Conservation (phyloP, 2,888 invertebrate genomes). For the Caenorhabditis sp. region DNA sequence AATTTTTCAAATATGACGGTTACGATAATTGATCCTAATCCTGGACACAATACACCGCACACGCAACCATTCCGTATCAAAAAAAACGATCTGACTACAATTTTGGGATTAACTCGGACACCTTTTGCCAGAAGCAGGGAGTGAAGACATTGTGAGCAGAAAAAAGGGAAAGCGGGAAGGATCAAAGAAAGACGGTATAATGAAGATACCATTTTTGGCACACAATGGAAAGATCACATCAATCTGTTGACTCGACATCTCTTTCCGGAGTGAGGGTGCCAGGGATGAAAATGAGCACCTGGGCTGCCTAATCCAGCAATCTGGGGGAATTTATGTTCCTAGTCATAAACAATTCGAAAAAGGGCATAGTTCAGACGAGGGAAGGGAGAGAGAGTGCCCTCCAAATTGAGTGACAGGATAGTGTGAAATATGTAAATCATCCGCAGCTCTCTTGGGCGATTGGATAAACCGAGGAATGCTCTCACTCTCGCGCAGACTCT, state of each 20-base stretch:
- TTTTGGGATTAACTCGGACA: constrained; percentile 18
- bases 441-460: constrained; percentile 4
- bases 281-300: constrained; percentile 17
- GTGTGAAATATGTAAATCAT: constrained; percentile 62
- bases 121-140: not conserved
- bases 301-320: constrained; percentile 16
- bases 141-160: not conserved
- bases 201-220: not conserved
- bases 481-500: constrained; percentile 28
- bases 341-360: constrained; percentile 52
- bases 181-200: constrained; percentile 9
- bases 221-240: not conserved
- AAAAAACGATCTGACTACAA: constrained; percentile 20
- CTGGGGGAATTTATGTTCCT: constrained; percentile 30
- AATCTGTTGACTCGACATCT: not conserved
- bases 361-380: constrained; percentile 34
- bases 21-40: constrained; percentile 7
- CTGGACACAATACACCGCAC: not conserved
- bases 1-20: constrained; percentile 8
- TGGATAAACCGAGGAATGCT: constrained; percentile 53
- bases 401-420: constrained; percentile 45
- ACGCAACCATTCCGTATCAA: not conserved
- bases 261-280: not conserved
- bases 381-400: not conserved
- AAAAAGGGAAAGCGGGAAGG: constrained; percentile 21